These are phyloP conservation scores for Papilio machaon DNA, from an alignment of 1,140 invertebrate species.

Conservation along the genomic window DNA sequence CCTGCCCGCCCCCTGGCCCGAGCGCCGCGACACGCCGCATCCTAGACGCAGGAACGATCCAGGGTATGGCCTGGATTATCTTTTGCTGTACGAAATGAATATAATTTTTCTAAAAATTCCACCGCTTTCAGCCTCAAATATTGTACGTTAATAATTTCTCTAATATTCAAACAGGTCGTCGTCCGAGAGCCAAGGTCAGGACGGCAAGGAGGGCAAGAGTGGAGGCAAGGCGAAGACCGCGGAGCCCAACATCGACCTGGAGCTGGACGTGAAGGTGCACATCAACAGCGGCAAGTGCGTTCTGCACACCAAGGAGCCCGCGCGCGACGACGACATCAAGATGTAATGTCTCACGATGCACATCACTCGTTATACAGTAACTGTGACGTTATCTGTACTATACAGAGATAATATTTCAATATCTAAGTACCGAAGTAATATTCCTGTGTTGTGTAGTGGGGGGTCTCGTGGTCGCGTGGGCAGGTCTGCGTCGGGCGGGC, in stretches of 20 bases:
- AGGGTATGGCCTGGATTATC: conserved; percentile 10
- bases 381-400: too few relatives aligned
- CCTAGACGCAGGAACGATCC: conserved; percentile 43
- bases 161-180: conserved; percentile 42
- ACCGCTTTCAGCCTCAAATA: background rate
- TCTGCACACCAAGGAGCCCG: conserved; percentile 94
- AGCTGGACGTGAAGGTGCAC: conserved; percentile 97
- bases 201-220: conserved; percentile 61
- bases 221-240: conserved; percentile 83
- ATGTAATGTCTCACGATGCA: conserved; percentile 52
- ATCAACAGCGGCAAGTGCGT: conserved; percentile 99
- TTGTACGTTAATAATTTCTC: background rate
- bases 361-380: background rate
- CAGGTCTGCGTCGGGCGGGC: conserved; percentile 73
- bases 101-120: background rate
- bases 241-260: conserved; percentile 98
- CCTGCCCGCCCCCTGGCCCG: conserved; percentile 65
- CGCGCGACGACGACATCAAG: conserved; percentile 85
- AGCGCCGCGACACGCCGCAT: conserved; percentile 52
- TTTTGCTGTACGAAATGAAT: background rate
- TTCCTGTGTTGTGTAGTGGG: conserved; percentile 40
- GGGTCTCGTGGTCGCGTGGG: conserved; percentile 65
- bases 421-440: background rate
- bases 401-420: background rate
- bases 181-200: conserved; percentile 64